phyloP scores from a whole-genome alignment of 2,113 vertebrate species.

The Indri indri region DNA sequence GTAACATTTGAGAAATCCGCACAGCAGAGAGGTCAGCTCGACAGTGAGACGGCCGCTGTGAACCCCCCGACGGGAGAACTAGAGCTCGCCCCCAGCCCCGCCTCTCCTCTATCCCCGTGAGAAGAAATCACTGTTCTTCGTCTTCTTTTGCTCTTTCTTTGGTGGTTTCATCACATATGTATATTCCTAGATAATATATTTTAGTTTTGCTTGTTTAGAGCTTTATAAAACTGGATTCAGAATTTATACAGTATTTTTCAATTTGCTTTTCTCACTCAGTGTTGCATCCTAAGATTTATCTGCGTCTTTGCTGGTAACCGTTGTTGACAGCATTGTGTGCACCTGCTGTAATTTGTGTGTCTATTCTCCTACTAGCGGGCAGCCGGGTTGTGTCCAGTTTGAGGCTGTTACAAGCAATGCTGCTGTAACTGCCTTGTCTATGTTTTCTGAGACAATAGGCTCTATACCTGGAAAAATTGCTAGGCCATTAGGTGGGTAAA shows the following conservation, averaged over 20 bases:
- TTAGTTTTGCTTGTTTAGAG: not conserved
- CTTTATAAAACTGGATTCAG: not conserved
- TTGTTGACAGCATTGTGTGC: not conserved
- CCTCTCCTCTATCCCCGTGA: not conserved
- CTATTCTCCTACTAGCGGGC: not conserved
- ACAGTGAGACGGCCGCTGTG: not conserved
- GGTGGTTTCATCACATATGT: not conserved
- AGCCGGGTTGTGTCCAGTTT: not conserved
- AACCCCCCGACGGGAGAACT: not conserved
- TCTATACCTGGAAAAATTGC: not conserved
- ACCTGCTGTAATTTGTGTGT: not conserved
- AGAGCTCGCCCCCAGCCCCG: accelerated
- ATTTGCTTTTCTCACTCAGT: not conserved
- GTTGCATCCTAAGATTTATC: not conserved
- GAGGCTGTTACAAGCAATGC: not conserved
- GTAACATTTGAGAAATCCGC: not conserved
- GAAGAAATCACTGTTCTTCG: not conserved
- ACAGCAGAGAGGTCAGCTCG: not conserved
- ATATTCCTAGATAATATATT: not conserved
- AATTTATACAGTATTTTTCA: not conserved
- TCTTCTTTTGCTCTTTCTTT: not conserved
- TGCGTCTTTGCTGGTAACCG: not conserved
- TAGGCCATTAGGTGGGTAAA: not conserved
- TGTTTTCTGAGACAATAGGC: not conserved
- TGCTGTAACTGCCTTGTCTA: not conserved